Conservation (phyloP, 2,113 vertebrate genomes). For the Myotis davidii region DNA sequence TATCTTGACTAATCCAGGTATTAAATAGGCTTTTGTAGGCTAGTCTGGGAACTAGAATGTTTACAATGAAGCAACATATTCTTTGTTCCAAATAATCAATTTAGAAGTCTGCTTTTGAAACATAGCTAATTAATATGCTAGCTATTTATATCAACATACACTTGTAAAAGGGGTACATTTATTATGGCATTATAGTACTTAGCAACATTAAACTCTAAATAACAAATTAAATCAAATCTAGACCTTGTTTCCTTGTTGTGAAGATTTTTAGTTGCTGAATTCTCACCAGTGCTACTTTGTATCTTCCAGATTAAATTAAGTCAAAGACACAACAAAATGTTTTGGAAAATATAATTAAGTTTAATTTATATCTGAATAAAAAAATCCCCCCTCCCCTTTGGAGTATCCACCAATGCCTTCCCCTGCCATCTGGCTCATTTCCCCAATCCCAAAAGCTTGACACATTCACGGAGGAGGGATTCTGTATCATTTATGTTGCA, state of each 20-base stretch:
- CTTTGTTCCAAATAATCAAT: neutral
- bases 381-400: neutral
- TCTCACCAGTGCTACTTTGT: neutral
- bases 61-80: neutral
- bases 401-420: neutral
- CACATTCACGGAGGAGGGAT: neutral
- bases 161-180: neutral
- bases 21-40: neutral
- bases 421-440: neutral
- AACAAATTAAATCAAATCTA: neutral
- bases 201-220: neutral
- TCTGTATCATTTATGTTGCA: neutral
- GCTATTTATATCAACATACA: neutral
- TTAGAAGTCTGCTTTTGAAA: neutral
- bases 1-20: neutral
- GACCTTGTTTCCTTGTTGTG: neutral
- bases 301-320: slow-evolving; percentile 17
- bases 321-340: neutral
- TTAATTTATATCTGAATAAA: slow-evolving; percentile 7
- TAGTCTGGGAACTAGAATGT: neutral
- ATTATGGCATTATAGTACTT: neutral
- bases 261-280: neutral
- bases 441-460: neutral
- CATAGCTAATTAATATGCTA: neutral
- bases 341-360: slow-evolving; percentile 1